These are phyloP conservation scores for Planiliza haematocheilus DNA, from an alignment of 2,113 vertebrate species.

Conservation along the genomic window DNA sequence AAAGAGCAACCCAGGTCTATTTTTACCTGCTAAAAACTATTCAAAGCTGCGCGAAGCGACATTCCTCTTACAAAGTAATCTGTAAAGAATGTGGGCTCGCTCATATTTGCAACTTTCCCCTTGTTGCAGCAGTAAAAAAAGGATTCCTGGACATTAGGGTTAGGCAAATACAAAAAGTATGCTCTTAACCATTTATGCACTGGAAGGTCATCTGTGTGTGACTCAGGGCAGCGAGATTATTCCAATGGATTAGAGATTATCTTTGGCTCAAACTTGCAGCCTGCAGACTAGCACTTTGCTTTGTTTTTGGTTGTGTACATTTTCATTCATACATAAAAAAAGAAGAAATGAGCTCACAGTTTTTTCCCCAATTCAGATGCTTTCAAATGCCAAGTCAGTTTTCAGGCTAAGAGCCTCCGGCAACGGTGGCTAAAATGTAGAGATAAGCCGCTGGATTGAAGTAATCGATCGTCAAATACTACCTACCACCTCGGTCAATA, in stretches of 20 bases:
- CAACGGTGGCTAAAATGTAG: slow-evolving; percentile 33
- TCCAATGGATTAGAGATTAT: slow-evolving; percentile 39
- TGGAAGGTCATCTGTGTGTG: not conserved
- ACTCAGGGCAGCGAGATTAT: slow-evolving; percentile 37
- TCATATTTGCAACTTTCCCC: too few species aligned
- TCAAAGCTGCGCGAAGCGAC: too few species aligned
- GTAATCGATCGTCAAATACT: slow-evolving; percentile 63
- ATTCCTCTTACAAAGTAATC: too few species aligned
- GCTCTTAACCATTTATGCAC: too few species aligned
- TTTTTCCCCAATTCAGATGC: not conserved
- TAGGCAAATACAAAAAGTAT: too few species aligned
- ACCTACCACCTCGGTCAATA: slow-evolving; percentile 51
- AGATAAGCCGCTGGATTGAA: slow-evolving; percentile 45
- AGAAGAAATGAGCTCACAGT: not conserved
- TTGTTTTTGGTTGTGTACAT: not conserved
- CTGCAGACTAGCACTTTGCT: slow-evolving; percentile 5
- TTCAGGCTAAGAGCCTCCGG: slow-evolving; percentile 23
- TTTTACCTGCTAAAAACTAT: too few species aligned
- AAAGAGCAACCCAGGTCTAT: too few species aligned
- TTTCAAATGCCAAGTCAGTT: slow-evolving; percentile 38
- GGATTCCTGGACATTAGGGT: too few species aligned
- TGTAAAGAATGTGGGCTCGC: too few species aligned
- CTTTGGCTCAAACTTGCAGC: slow-evolving; percentile 20
- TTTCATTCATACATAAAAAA: slow-evolving; percentile 30
- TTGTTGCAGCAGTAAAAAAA: too few species aligned